A percentile compares a stretch with the other conserved stretches of the same genome.
phyloP scores from a whole-genome alignment of 64 coral and sea anemone genomes.

The Montipora foliosa region DNA sequence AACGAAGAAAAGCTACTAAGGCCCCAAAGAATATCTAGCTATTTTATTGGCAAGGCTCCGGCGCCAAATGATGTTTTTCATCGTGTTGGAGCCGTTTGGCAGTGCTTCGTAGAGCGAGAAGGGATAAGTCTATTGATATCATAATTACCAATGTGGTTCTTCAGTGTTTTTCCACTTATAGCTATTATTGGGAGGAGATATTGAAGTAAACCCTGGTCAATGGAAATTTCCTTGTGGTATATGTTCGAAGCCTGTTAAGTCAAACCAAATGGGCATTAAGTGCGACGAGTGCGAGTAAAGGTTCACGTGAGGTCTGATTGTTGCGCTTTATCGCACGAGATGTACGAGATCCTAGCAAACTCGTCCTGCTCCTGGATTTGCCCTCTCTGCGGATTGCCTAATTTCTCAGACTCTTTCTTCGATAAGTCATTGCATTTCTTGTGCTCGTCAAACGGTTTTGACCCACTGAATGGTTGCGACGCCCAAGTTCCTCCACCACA shows the following conservation, averaged over 20 bases:
- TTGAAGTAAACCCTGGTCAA: slow-evolving; percentile 42
- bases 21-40: background rate
- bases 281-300: slow-evolving; percentile 27
- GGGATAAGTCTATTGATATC: background rate
- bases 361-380: background rate
- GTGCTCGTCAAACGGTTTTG: slow-evolving; percentile 1
- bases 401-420: background rate
- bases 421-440: background rate
- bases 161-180: slow-evolving; percentile 8
- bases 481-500: background rate
- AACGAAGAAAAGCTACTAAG: background rate
- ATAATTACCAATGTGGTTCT: background rate
- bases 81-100: background rate
- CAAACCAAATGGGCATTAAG: background rate
- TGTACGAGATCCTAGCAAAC: slow-evolving; percentile 4
- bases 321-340: slow-evolving; percentile 18
- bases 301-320: slow-evolving; percentile 31
- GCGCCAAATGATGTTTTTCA: background rate
- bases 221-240: slow-evolving; percentile 44
- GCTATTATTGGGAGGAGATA: slow-evolving; percentile 30
- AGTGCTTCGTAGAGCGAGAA: background rate
- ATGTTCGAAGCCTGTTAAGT: background rate
- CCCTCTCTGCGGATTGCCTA: background rate
- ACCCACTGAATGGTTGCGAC: slow-evolving; percentile 6
- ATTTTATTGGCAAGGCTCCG: background rate